phyloP scores from a whole-genome alignment of 2,888 invertebrate genomes.

The Coenonympha glycerion region DNA sequence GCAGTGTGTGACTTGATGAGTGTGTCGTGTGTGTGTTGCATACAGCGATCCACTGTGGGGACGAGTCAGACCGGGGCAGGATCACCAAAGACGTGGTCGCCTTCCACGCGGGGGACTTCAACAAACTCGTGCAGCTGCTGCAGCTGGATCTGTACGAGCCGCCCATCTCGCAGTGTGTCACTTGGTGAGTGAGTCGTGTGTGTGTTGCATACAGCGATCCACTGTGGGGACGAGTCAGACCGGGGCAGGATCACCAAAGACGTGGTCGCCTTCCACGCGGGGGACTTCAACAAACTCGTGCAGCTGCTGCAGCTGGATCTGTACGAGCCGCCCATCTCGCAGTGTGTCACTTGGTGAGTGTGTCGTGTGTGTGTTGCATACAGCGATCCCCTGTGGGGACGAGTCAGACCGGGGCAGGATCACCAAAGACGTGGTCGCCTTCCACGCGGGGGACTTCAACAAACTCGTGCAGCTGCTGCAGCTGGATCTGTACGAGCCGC shows the following conservation, averaged over 20 bases:
- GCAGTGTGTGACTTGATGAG: conserved; percentile 81
- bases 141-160: conserved; percentile 98
- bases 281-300: conserved; percentile 92
- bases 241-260: too few relatives aligned
- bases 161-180: conserved; percentile 92
- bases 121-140: conserved; percentile 90
- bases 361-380: too few relatives aligned
- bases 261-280: too few relatives aligned
- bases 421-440: conserved; percentile 98
- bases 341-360: conserved; percentile 79
- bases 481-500: conserved; percentile 97
- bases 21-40: too few relatives aligned
- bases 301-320: conserved; percentile 94
- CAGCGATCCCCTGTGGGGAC: conserved; percentile 89
- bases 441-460: conserved; percentile 95
- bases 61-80: conserved; percentile 84
- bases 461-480: conserved; percentile 93
- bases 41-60: conserved; percentile 87
- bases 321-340: conserved; percentile 98
- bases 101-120: conserved; percentile 96
- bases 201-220: background rate
- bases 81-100: conserved; percentile 99
- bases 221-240: conserved; percentile 69
- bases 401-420: conserved; percentile 87
- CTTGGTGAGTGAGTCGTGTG: conserved; percentile 54